Evolutionary conservation across 2,888 invertebrate species (phyloP).

Genomic region (Ophion slaviceki): DNA sequence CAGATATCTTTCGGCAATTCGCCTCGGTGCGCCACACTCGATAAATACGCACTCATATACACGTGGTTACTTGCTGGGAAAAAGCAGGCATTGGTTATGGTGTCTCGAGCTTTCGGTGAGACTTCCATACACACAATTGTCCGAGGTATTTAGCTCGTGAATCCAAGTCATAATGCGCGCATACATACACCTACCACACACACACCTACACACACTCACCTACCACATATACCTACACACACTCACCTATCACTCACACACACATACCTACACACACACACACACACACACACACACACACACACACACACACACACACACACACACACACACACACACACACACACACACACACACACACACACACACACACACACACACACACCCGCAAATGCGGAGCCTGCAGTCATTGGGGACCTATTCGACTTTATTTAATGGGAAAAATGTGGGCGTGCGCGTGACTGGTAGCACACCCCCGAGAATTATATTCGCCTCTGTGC

Average conservation of each 20-base stretch:
- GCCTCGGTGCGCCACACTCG: constrained; percentile 67
- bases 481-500: constrained; percentile 60
- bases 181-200: constrained; percentile 28
- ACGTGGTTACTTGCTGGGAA: constrained; percentile 63
- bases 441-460: constrained; percentile 74
- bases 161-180: constrained; percentile 35
- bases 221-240: too few relatives aligned
- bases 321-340: constrained; percentile 47
- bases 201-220: background rate
- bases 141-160: constrained; percentile 47
- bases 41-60: constrained; percentile 5
- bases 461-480: constrained; percentile 67
- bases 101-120: constrained; percentile 50
- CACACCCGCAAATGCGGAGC: constrained; percentile 66
- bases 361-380: background rate
- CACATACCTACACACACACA: too few relatives aligned
- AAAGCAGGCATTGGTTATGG: constrained; percentile 48
- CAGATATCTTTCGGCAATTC: constrained; percentile 72
- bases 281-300: too few relatives aligned
- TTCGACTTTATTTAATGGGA: constrained; percentile 76
- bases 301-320: background rate
- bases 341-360: constrained; percentile 19
- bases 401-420: constrained; percentile 76
- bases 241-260: too few relatives aligned
- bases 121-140: constrained; percentile 54